Percentiles rank a stretch among this genome's conserved stretches.
These are phyloP conservation scores for Capra hircus DNA, from an alignment of 2,113 vertebrate species.

Conservation along the genomic window DNA sequence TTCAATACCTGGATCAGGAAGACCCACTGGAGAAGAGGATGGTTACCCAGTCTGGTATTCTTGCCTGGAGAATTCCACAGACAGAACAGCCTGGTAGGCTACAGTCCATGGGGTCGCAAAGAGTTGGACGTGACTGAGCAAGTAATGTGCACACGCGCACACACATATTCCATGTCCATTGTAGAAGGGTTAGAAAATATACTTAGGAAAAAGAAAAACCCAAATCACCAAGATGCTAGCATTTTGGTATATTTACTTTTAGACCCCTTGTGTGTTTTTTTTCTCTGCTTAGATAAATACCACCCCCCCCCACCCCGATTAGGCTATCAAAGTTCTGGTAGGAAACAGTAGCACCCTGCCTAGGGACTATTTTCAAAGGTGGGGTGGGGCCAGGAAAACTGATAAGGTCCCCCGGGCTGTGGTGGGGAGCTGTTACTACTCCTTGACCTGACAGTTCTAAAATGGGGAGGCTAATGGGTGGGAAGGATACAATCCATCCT, in stretches of 20 bases:
- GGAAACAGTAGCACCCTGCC: not conserved
- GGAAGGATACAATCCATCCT: not conserved
- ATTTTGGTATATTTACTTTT: not conserved
- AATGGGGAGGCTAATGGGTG: not conserved
- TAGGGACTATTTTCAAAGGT: not conserved
- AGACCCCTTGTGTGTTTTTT: not conserved
- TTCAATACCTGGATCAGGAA: not conserved
- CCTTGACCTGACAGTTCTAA: not conserved
- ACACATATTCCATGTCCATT: not conserved
- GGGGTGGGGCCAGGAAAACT: not conserved
- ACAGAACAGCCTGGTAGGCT: not conserved
- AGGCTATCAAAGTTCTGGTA: not conserved
- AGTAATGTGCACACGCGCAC: accelerated
- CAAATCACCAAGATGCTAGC: not conserved
- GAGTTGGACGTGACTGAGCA: not conserved
- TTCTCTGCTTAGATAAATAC: not conserved
- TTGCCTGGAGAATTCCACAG: not conserved
- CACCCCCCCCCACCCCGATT: too few species aligned
- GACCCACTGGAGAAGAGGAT: not conserved
- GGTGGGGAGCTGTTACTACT: not conserved
- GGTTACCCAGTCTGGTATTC: not conserved
- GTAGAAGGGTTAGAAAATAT: not conserved
- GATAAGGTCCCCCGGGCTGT: not conserved
- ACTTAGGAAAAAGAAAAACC: not conserved
- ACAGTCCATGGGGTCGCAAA: not conserved